Conservation (phyloP, 2,113 vertebrate species). For the Pachyramphus minor region DNA sequence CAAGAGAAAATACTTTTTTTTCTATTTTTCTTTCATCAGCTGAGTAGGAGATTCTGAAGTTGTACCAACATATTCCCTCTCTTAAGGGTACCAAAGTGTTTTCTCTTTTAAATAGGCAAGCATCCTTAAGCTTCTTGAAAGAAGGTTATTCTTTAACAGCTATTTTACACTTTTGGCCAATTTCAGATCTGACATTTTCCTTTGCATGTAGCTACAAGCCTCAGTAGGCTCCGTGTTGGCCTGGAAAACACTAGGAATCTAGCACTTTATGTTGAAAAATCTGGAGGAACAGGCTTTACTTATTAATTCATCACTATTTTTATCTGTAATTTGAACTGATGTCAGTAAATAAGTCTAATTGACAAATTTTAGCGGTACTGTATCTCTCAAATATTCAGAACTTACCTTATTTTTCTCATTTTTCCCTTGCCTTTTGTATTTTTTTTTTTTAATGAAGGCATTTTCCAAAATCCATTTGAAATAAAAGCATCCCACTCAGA, state of each 20-base stretch:
- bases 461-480: background rate
- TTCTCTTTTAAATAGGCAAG: background rate
- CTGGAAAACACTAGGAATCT: background rate
- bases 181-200: background rate
- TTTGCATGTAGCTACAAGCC: background rate
- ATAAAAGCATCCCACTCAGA: background rate
- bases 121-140: background rate
- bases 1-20: background rate
- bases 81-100: background rate
- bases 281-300: background rate
- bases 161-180: background rate
- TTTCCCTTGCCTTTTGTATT: background rate
- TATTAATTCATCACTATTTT: background rate
- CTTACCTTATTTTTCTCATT: background rate
- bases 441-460: background rate
- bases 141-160: background rate
- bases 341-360: background rate
- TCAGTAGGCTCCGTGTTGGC: background rate
- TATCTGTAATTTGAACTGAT: background rate
- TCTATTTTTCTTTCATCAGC: background rate
- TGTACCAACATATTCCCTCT: background rate
- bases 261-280: background rate
- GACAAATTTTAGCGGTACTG: background rate
- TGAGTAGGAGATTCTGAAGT: background rate
- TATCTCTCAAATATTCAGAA: background rate